Conservation (phyloP, 2,113 vertebrate genomes). For the Microtus pennsylvanicus region DNA sequence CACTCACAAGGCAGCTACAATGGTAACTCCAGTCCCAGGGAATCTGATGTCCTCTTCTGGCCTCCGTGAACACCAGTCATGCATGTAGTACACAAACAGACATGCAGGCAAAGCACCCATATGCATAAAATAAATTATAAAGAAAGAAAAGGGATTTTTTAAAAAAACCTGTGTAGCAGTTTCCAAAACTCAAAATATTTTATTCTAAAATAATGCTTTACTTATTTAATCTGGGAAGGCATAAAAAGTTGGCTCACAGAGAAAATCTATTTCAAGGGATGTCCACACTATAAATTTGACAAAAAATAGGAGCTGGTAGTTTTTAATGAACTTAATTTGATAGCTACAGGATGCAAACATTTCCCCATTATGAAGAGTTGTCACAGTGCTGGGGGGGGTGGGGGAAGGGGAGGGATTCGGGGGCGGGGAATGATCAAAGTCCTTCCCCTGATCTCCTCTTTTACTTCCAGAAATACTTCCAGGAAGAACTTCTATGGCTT, state of each 20-base stretch:
- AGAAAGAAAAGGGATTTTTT: neutral
- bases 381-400: neutral
- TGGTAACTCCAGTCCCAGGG: neutral
- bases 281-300: neutral
- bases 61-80: neutral
- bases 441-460: neutral
- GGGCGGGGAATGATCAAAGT: neutral
- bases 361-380: neutral
- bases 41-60: neutral
- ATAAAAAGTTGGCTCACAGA: neutral
- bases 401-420: no score
- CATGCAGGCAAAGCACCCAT: neutral
- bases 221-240: neutral
- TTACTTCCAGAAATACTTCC: neutral
- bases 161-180: neutral
- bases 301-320: neutral
- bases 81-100: neutral
- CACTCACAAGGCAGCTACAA: no score
- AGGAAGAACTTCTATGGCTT: neutral
- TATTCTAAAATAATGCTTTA: slow-evolving; percentile 27
- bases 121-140: neutral
- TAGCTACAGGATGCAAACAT: neutral
- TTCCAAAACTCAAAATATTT: slow-evolving; percentile 18
- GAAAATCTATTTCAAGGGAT: neutral
- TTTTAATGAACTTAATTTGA: neutral